Conservation (phyloP, 1,140 invertebrate genomes). For the Magallana ariakensis region DNA sequence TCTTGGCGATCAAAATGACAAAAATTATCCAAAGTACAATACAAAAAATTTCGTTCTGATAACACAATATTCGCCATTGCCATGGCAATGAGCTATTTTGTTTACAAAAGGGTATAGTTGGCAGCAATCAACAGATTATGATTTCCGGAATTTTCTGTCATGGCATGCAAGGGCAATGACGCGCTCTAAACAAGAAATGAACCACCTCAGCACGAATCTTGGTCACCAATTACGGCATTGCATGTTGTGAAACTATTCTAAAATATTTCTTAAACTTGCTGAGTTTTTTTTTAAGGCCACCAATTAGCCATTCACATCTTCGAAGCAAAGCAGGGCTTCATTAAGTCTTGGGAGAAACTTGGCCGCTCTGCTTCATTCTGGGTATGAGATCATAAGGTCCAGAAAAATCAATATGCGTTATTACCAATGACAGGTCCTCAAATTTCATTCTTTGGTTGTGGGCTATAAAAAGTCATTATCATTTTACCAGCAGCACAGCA, state of each 20-base stretch:
- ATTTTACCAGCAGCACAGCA: constrained; percentile 31
- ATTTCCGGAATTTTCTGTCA: constrained; percentile 34
- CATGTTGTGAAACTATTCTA: constrained; percentile 33
- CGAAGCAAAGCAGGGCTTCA: constrained; percentile 39
- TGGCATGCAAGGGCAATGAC: constrained; percentile 35
- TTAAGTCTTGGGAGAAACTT: constrained; percentile 41
- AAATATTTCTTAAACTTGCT: constrained; percentile 49
- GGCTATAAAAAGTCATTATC: constrained; percentile 42
- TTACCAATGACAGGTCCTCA: constrained; percentile 51
- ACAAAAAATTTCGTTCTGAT: constrained; percentile 26
- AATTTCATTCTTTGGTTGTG: constrained; percentile 46
- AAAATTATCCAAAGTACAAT: constrained; percentile 28
- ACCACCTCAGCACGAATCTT: background rate
- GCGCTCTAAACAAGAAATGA: constrained; percentile 14
- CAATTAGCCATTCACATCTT: constrained; percentile 50
- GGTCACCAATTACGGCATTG: constrained; percentile 30
- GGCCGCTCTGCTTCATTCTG: constrained; percentile 29
- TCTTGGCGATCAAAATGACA: constrained; percentile 32
- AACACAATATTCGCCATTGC: constrained; percentile 19
- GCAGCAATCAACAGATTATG: constrained; percentile 38
- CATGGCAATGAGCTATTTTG: constrained; percentile 27
- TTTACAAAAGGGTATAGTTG: constrained; percentile 36
- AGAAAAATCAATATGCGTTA: constrained; percentile 51
- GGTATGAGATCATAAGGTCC: constrained; percentile 44
- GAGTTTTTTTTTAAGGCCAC: constrained; percentile 45